These are phyloP conservation scores for Neoarius graeffei DNA, from an alignment of 2,113 vertebrate genomes.

Conservation along the genomic window DNA sequence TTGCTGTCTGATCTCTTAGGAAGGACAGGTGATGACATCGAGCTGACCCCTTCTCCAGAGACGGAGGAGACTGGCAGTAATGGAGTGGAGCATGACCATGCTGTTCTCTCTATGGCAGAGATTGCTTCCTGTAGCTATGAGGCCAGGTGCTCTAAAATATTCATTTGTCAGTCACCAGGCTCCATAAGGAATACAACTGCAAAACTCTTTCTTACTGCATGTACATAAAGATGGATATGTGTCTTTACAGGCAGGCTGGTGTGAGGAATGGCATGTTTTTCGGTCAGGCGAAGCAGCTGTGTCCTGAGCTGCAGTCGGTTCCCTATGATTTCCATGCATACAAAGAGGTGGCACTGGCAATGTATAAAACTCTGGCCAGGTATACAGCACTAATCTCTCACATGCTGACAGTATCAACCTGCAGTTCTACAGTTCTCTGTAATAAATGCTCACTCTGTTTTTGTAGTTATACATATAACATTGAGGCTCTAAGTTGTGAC, in stretches of 20 bases:
- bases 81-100: slow-evolving; percentile 70
- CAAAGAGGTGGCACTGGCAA: slow-evolving; percentile 86
- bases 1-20: slow-evolving; percentile 46
- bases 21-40: slow-evolving; percentile 66
- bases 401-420: not conserved
- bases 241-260: slow-evolving; percentile 81
- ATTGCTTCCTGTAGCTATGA: slow-evolving; percentile 98
- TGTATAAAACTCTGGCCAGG: slow-evolving; percentile 94
- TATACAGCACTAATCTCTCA: slow-evolving; percentile 58
- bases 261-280: slow-evolving; percentile 98
- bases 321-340: slow-evolving; percentile 93
- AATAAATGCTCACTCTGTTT: not conserved
- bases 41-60: slow-evolving; percentile 75
- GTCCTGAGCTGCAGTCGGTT: slow-evolving; percentile 87
- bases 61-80: slow-evolving; percentile 70
- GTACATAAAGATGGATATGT: not conserved
- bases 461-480: slow-evolving; percentile 89
- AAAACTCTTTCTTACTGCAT: not conserved
- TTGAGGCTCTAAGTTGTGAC: slow-evolving; percentile 97
- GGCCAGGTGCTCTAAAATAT: slow-evolving; percentile 79
- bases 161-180: not conserved
- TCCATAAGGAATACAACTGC: not conserved
- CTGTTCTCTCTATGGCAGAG: slow-evolving; percentile 90
- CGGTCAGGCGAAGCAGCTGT: slow-evolving; percentile 91
- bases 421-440: not conserved